Conservation (phyloP, 2,888 invertebrate genomes). For the Formica aserva region DNA sequence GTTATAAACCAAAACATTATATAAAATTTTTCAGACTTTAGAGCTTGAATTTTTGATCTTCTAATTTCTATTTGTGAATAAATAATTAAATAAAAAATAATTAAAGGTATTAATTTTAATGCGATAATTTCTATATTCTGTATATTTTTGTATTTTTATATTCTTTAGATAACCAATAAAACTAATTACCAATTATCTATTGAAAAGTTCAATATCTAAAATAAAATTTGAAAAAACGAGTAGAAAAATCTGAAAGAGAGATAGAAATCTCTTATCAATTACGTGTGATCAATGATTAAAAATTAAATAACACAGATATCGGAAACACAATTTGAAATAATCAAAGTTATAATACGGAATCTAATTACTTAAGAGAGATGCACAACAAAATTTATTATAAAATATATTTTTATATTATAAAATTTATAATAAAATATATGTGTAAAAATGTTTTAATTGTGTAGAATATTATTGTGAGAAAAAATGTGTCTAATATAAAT, state of each 20-base stretch:
- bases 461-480: background rate
- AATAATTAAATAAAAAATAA: background rate
- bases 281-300: background rate
- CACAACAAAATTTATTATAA: background rate
- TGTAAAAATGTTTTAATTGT: background rate
- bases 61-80: background rate
- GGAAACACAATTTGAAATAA: background rate
- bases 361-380: background rate
- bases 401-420: conserved; percentile 7
- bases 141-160: background rate
- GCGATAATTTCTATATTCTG: background rate
- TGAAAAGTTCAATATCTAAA: background rate
- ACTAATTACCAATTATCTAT: background rate
- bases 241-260: background rate
- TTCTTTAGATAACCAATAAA: background rate
- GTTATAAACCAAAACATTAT: background rate
- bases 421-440: background rate
- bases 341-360: background rate
- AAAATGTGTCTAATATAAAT: background rate
- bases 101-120: background rate
- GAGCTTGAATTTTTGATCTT: background rate
- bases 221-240: background rate
- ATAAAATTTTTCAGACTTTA: background rate
- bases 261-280: background rate
- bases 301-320: background rate